phyloP scores from a whole-genome alignment of 1,140 invertebrate species.

The Mesaphorura yosii region DNA sequence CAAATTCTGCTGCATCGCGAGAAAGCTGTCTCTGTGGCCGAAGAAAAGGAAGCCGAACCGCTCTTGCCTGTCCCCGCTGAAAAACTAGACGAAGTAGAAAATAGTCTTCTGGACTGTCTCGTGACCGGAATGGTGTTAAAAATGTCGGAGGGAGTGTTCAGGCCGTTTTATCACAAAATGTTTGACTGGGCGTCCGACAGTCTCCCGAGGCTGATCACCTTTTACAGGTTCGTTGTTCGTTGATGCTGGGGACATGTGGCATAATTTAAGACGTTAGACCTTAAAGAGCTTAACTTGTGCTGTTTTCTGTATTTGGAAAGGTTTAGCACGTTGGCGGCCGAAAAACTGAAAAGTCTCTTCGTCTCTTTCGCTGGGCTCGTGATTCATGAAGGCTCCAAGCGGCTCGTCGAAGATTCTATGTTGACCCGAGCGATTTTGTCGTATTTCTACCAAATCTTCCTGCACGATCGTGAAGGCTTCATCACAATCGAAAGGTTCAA shows the following conservation, averaged over 20 bases:
- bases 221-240: too few species aligned
- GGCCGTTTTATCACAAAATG: conserved; percentile 72
- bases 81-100: conserved; percentile 48
- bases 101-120: conserved; percentile 57
- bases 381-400: conserved; percentile 59
- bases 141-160: conserved; percentile 73
- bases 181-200: conserved; percentile 59
- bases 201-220: conserved; percentile 57
- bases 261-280: conserved; percentile 18
- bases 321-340: conserved; percentile 40
- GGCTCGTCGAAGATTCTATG: conserved; percentile 43
- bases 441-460: conserved; percentile 32
- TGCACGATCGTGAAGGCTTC: conserved; percentile 28
- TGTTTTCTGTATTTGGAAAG: not conserved
- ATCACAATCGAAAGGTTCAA: conserved; percentile 29
- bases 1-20: conserved; percentile 56
- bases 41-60: conserved; percentile 32
- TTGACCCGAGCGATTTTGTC: conserved; percentile 22
- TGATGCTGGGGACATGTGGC: too few species aligned
- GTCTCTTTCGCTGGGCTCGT: conserved; percentile 76
- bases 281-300: not conserved
- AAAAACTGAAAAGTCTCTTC: conserved; percentile 74
- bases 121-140: conserved; percentile 63
- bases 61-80: conserved; percentile 34
- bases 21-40: conserved; percentile 41